Base-by-base conservation (phyloP, 35 echinoderm and acorn worm species). In the Chiridota heheva region DNA sequence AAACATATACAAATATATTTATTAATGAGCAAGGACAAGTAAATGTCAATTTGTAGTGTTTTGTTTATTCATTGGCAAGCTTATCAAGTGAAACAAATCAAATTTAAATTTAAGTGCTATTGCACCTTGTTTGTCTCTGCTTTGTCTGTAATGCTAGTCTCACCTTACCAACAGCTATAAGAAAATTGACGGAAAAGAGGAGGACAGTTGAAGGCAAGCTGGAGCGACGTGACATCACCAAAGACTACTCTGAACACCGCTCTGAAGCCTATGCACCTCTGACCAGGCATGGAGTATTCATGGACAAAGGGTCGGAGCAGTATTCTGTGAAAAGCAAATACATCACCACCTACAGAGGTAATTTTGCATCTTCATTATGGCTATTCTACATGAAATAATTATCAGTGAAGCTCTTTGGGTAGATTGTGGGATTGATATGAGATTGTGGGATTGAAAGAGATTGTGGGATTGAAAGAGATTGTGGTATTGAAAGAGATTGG, bases 271-370 rank as follows among this genome's bases (percentile, higher is more conserved):
- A 98, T 60, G 95, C 89, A 6, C 95, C 95, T 20, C 81, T 87
- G 72, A 98, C 95, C 12, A 88, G 95, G 60, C 89, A 92, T 71
- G 95, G 95, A 3, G 95, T 98, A 31, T 98, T 98, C 73, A 90
- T 98, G 55, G 95, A 91, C 49, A 98, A 91, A 34, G 89, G 95
- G 6, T 98, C 89, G 1, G 89, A 92, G 58, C 89, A 98, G 85
- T 85, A 81, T 76, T 69, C 81, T 4, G 95, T 98, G 2, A 98
- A 98, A 69, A 98, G 95, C 81, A 98, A 84, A 78, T 98, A 98
- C 64, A 60, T 98, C 20, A 84, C 44, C 27, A 98, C 95, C n/a
- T 98, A 98, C 62, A 90, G 87, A 92, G 95, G 89, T 91, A 87
- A 73, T 47, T 40, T 1, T 4, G 17, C 10, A 22, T 33, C 20